phyloP scores from a whole-genome alignment of 1,140 invertebrate genomes.

The Caerostris extrusa region DNA sequence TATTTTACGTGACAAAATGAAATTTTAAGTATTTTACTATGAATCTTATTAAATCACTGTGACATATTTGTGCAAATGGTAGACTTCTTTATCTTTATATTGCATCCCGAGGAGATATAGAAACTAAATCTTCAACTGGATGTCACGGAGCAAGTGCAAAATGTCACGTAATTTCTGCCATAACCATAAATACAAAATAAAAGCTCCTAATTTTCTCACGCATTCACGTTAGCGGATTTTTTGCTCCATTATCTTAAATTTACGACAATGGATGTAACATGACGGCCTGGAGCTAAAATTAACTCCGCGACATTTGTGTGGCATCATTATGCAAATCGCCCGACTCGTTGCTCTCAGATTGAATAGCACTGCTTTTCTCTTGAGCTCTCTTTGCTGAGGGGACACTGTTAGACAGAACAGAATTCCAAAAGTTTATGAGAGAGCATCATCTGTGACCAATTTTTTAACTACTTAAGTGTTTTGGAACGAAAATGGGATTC shows the following conservation, averaged over 20 bases:
- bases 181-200: not conserved
- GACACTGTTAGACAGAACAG: not conserved
- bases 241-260: not conserved
- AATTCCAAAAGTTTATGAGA: not conserved
- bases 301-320: slow-evolving; percentile 8
- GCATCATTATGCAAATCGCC: slow-evolving; percentile 31
- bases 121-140: too few species aligned
- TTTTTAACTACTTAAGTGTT: not conserved
- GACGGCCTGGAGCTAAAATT: not conserved
- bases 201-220: not conserved
- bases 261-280: not conserved
- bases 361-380: not conserved
- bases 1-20: too few species aligned
- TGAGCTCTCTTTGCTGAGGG: not conserved
- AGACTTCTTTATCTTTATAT: not conserved
- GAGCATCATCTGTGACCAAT: not conserved
- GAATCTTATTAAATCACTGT: too few species aligned
- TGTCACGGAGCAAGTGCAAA: not conserved
- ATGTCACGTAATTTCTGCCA: not conserved
- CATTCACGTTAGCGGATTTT: not conserved
- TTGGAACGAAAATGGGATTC: not conserved
- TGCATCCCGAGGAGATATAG: not conserved
- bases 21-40: too few species aligned
- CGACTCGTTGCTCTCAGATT: not conserved
- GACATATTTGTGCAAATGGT: too few species aligned